A percentile compares a stretch with the other conserved stretches of the same genome.
phyloP scores from a whole-genome alignment of 2,113 vertebrate genomes.

The Psettodes erumei region DNA sequence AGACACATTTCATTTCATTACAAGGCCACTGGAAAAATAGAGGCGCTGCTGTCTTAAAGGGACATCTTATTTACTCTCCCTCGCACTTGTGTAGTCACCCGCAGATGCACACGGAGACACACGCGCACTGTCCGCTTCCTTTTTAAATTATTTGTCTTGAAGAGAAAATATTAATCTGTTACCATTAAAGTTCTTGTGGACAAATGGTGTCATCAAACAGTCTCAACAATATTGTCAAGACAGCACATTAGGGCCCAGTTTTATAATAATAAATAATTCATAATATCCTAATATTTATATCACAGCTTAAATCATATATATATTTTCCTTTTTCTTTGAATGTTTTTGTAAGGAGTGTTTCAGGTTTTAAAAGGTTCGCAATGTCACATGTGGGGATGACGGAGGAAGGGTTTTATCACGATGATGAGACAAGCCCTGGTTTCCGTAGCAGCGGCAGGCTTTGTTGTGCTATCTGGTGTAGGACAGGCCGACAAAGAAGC shows the following conservation, averaged over 20 bases:
- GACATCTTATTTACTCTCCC: constrained; percentile 74
- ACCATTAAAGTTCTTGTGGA: constrained; percentile 45
- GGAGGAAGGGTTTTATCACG: constrained; percentile 44
- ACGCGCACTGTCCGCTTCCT: constrained; percentile 9
- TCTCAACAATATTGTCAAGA: not conserved
- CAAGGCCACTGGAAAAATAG: constrained; percentile 71
- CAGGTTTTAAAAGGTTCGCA: not conserved
- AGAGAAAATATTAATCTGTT: constrained; percentile 56
- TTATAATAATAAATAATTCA: not conserved
- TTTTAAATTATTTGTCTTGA: constrained; percentile 38
- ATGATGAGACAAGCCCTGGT: constrained; percentile 62
- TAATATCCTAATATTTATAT: constrained; percentile 3
- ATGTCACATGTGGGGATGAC: constrained; percentile 8
- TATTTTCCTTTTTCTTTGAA: not conserved
- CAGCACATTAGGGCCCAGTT: not conserved
- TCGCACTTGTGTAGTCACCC: constrained; percentile 35
- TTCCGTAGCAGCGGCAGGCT: constrained; percentile 73
- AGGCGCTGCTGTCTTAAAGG: constrained; percentile 79
- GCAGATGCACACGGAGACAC: constrained; percentile 9
- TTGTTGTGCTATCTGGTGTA: constrained; percentile 79
- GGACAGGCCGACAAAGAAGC: constrained; percentile 85
- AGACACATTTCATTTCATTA: constrained; percentile 83
- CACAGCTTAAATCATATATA: not conserved
- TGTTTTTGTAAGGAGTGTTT: not conserved
- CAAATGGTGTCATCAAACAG: constrained; percentile 38